Conservation (phyloP, 2,888 invertebrate species). For the Neoascia interrupta region DNA sequence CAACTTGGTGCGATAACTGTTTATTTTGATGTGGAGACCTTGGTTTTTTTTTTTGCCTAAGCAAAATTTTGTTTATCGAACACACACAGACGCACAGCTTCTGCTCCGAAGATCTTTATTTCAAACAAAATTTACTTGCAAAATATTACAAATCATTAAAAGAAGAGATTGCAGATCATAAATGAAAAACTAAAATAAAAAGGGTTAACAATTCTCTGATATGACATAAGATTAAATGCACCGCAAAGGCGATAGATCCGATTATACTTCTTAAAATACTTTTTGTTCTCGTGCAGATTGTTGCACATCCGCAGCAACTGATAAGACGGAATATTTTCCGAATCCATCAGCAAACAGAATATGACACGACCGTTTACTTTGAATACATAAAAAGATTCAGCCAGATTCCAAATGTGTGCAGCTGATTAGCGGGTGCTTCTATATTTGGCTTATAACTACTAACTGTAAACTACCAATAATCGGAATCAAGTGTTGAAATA, state of each 20-base stretch:
- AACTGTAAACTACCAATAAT: neutral
- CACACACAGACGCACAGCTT: neutral
- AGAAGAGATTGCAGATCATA: slow-evolving; percentile 7
- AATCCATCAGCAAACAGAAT: neutral
- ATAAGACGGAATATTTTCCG: neutral
- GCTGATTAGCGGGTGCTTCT: neutral
- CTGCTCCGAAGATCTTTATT: slow-evolving; percentile 34
- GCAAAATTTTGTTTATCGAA: neutral
- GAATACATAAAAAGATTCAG: neutral
- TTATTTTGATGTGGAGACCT: too few relatives aligned
- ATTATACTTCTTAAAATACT: neutral
- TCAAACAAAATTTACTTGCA: slow-evolving; percentile 25
- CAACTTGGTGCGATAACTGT: too few relatives aligned
- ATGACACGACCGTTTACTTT: neutral
- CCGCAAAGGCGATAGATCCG: neutral
- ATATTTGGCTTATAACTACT: too few relatives aligned
- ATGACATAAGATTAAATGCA: neutral
- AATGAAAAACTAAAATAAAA: slow-evolving; percentile 21
- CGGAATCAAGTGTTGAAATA: neutral
- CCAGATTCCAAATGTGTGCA: neutral
- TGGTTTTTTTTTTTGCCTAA: too few relatives aligned
- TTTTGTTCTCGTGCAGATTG: neutral
- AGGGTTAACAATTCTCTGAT: neutral
- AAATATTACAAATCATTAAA: slow-evolving; percentile 20
- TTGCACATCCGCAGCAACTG: neutral